Percentiles rank a stretch among this genome's conserved stretches.
phyloP scores from a whole-genome alignment of 2,113 vertebrate species.

The Cyrtonyx montezumae region DNA sequence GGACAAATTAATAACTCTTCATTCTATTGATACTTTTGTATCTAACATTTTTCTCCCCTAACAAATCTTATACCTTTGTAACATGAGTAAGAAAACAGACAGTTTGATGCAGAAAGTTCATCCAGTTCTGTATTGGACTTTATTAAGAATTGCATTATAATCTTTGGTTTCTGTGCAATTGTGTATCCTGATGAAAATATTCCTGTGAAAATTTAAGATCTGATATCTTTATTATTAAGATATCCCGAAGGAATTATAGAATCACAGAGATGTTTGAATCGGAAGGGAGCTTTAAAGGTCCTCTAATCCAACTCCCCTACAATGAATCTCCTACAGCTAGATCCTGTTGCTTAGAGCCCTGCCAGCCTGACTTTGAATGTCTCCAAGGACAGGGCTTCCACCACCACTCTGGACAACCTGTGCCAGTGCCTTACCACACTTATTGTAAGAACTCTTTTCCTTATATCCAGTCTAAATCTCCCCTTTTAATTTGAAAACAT shows the following conservation, averaged over 20 bases:
- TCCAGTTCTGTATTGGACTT: neutral
- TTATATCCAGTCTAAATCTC: too few species aligned
- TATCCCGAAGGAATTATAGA: neutral
- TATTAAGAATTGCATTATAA: neutral
- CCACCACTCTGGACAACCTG: too few species aligned
- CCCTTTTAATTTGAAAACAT: too few species aligned
- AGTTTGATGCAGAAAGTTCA: slow-evolving; percentile 31
- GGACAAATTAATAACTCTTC: neutral
- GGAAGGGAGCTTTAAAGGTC: too few species aligned
- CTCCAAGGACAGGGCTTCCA: too few species aligned
- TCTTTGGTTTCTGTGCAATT: neutral
- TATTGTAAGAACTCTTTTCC: too few species aligned
- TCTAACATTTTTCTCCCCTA: neutral
- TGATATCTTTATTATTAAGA: neutral
- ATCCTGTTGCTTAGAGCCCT: too few species aligned
- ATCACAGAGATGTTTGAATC: neutral
- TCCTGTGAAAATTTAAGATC: neutral
- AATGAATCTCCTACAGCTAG: too few species aligned
- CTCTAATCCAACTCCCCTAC: too few species aligned
- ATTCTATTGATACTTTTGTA: neutral
- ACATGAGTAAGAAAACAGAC: slow-evolving; percentile 1
- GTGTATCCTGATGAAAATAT: neutral
- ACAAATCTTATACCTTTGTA: slow-evolving; percentile 2
- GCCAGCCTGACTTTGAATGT: too few species aligned
- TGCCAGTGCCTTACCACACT: too few species aligned